Conservation (phyloP, 2,113 vertebrate genomes). For the Vidua macroura region DNA sequence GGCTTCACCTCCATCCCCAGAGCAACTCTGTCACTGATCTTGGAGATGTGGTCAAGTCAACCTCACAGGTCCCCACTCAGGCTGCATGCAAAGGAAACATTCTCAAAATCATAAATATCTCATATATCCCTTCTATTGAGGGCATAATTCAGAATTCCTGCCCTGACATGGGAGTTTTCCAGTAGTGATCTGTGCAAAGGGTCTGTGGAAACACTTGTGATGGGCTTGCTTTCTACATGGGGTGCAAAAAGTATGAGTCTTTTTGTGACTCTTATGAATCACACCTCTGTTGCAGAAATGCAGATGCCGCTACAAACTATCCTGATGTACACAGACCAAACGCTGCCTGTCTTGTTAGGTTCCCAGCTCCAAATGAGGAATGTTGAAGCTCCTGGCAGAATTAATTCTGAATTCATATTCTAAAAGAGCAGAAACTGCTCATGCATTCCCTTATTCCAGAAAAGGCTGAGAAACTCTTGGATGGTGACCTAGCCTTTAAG, state of each 20-base stretch:
- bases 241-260: neutral
- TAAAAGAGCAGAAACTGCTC: neutral
- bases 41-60: fast-evolving
- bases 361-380: neutral
- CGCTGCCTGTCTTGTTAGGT: neutral
- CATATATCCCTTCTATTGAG: neutral
- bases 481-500: neutral
- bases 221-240: neutral
- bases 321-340: neutral
- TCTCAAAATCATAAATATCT: neutral
- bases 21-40: neutral
- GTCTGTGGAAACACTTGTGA: neutral
- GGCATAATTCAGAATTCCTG: neutral
- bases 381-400: neutral
- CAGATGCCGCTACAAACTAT: neutral
- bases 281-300: neutral
- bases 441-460: neutral
- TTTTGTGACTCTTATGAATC: neutral
- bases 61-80: neutral
- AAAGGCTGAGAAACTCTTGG: neutral
- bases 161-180: neutral
- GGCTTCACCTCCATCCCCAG: neutral
- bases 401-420: neutral
- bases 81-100: neutral
- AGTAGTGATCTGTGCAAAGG: neutral